These are phyloP conservation scores for Hemistola chrysoprasaria DNA, from an alignment of 2,888 invertebrate species.

Conservation along the genomic window DNA sequence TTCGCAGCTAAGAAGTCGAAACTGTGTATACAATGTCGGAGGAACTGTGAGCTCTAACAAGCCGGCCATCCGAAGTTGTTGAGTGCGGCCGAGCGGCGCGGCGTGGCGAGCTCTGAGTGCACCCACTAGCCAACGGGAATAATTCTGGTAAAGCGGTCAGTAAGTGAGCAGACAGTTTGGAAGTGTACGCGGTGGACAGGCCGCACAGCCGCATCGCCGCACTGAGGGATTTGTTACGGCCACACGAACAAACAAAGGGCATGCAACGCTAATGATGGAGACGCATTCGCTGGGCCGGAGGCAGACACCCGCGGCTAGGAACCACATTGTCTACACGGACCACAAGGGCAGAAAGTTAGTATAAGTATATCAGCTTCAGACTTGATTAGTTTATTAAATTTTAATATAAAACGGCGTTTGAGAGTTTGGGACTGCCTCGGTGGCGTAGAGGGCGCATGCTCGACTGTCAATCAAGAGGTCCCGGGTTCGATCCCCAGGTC, in stretches of 20 bases:
- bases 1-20: conserved; percentile 71
- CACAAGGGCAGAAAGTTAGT: conserved; percentile 80
- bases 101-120: conserved; percentile 1
- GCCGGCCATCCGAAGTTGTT: conserved; percentile 72
- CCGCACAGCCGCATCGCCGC: conserved; percentile 15
- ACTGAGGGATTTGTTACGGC: conserved; percentile 20
- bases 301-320: conserved; percentile 67
- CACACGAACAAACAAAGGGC: conserved; percentile 26
- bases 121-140: conserved; percentile 45
- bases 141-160: conserved; percentile 61
- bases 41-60: conserved; percentile 68
- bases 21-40: conserved; percentile 69
- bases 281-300: conserved; percentile 60
- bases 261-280: conserved; percentile 57
- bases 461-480: no score
- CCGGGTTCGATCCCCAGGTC: no score
- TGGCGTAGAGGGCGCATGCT: no score
- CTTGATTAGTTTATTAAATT: background rate
- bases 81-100: conserved; percentile 42
- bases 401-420: no score
- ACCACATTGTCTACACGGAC: conserved; percentile 78
- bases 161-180: conserved; percentile 54
- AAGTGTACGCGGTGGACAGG: conserved; percentile 46
- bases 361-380: conserved; percentile 13
- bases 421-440: no score